phyloP scores from a whole-genome alignment of 2,797 vertebrate genomes.

The Mormyrus hasselquistii region DNA sequence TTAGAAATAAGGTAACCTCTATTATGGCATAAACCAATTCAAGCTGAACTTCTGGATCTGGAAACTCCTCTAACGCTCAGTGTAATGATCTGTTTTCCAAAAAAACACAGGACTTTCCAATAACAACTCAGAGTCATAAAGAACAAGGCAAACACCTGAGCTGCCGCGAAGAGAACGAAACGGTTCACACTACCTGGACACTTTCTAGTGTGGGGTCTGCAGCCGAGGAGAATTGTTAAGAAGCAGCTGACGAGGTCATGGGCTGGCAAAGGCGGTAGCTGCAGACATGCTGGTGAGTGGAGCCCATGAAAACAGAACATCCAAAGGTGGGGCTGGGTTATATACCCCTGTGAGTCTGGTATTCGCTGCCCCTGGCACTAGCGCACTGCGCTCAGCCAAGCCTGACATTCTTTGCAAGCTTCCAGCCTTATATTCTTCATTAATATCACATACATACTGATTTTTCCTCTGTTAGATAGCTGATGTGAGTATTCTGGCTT shows the following conservation, averaged over 20 bases:
- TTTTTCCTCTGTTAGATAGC: neutral
- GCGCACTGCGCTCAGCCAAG: neutral
- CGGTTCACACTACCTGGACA: neutral
- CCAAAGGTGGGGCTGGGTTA: neutral
- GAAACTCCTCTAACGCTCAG: neutral
- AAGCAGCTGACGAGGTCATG: neutral
- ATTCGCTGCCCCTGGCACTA: neutral
- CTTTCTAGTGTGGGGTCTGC: neutral
- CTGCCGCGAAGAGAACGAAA: neutral
- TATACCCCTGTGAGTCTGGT: neutral
- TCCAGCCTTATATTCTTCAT: neutral
- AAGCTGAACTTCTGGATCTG: neutral
- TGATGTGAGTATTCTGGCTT: neutral
- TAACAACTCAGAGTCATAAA: neutral
- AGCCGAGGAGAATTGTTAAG: neutral
- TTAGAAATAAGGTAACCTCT: neutral
- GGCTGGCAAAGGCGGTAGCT: neutral
- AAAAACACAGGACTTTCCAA: conserved; percentile 10
- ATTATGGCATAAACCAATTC: neutral
- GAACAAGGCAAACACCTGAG: neutral
- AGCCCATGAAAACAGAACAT: neutral
- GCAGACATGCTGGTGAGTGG: neutral
- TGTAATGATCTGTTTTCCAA: neutral
- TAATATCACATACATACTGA: neutral
- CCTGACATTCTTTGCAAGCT: neutral